These are phyloP conservation scores for Haplochromis burtoni DNA, from an alignment of 2,113 vertebrate species.

Conservation along the genomic window DNA sequence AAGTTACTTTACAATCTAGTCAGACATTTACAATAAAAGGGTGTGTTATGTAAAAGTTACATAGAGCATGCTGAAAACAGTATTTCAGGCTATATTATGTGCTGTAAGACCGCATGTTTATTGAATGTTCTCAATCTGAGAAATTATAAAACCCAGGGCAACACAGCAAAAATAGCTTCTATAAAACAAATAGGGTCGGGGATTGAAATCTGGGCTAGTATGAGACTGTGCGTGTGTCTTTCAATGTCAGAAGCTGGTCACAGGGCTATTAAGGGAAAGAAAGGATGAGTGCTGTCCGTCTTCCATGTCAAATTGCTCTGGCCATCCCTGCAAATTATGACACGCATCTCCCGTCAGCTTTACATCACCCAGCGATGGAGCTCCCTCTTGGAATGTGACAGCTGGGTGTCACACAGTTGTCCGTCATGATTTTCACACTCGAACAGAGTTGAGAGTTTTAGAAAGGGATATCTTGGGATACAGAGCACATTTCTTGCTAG, in stretches of 20 bases:
- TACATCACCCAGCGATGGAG: not conserved
- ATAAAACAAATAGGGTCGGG: not conserved
- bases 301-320: not conserved
- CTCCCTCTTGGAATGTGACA: conserved; percentile 28
- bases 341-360: conserved; percentile 3
- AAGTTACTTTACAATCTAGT: not conserved
- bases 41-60: not conserved
- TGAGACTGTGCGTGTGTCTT: not conserved
- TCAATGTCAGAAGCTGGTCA: not conserved
- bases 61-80: not conserved
- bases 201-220: not conserved
- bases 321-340: not conserved
- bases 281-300: not conserved
- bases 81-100: not conserved
- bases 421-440: not conserved
- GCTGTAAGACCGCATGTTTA: not conserved
- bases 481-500: not conserved
- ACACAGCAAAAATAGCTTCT: not conserved
- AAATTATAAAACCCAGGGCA: not conserved
- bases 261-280: not conserved
- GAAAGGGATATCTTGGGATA: not conserved
- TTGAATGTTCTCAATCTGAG: not conserved
- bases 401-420: conserved; percentile 21
- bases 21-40: not conserved
- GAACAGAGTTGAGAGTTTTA: not conserved